Percentiles rank a stretch among this genome's conserved stretches.
Conservation (phyloP, 2,797 vertebrate species). For the Astyanax mexicanus region DNA sequence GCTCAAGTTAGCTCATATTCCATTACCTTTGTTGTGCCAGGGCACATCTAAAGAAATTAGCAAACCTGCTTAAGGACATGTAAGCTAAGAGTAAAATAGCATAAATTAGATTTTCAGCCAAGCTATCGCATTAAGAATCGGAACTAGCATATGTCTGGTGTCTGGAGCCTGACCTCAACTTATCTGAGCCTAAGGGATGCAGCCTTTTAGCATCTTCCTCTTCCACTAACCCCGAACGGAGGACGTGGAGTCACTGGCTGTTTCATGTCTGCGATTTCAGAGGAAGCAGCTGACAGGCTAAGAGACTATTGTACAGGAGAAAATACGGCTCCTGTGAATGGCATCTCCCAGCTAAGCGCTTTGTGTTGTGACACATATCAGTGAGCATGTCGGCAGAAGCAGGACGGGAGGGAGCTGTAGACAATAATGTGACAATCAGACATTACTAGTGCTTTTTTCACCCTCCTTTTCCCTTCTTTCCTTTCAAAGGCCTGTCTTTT, state of each 20-base stretch:
- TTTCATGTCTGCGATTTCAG: not conserved
- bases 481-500: conserved; percentile 31
- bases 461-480: conserved; percentile 3
- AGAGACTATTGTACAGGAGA: conserved; percentile 9
- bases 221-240: not conserved
- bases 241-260: not conserved
- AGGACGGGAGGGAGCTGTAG: conserved; percentile 16
- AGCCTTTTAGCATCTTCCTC: not conserved
- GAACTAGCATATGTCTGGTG: not conserved
- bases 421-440: conserved; percentile 44
- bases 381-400: conserved; percentile 20
- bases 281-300: conserved; percentile 26
- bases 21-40: no score
- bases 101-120: not conserved
- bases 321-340: conserved; percentile 19
- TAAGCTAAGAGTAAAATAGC: not conserved
- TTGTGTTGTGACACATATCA: conserved; percentile 34
- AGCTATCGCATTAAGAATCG: no score
- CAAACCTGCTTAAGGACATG: not conserved
- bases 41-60: not conserved
- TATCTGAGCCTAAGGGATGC: not conserved
- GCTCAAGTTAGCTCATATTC: no score
- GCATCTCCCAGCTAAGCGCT: not conserved
- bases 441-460: not conserved
- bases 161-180: not conserved